Evolutionary conservation across 2,888 invertebrate genomes (phyloP), one percentile per base, ranked within the genome.

Genomic region (Eurytoma californica): DNA sequence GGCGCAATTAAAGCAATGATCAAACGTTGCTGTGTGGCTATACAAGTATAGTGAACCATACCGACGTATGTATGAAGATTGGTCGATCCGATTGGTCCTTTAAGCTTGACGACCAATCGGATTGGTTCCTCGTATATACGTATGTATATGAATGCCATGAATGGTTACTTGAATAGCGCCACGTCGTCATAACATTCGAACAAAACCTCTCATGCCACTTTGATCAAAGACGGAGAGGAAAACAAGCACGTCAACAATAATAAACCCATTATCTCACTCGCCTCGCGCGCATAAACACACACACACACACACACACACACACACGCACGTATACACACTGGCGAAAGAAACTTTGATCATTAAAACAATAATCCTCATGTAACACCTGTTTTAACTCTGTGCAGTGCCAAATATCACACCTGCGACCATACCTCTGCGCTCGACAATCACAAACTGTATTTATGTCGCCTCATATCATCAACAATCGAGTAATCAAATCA

Each of bases 351-450:
- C 24, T 67, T 55, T 57, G 39, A 55, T 63, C 75, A 61, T 69
- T 61, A 28, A 58, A 68, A 76, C 68, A 67, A 53, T 77, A 74
- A 70, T 74, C 70, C 57, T 80, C 75, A 78, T 78, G 20, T 78
- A 80, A 77, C 75, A 75, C 58, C 51, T 80, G 58, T 77, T 80
- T 80, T 80, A 75, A 78, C 63, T 80, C 58, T 80, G 75, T 78
- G 78, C 80, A 80, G 80, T 80, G 80, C 77, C 80, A 80, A 80
- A 80, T 39, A 74, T 78, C 72, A 75, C 78, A 74, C 60, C 80
- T 80, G 78, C 78, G 72, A 80, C 80, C 80, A 75, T 78, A 80
- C 70, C 70, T 80, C 80, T 78, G 77, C 74, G 77, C 72, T 75
- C 80, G 80, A 80, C 80, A 80, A 80, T 80, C 80, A 80, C 78